Percentiles rank a stretch among this genome's conserved stretches.
phyloP scores from a whole-genome alignment of 2,797 vertebrate species.

The Protonibea diacanthus region DNA sequence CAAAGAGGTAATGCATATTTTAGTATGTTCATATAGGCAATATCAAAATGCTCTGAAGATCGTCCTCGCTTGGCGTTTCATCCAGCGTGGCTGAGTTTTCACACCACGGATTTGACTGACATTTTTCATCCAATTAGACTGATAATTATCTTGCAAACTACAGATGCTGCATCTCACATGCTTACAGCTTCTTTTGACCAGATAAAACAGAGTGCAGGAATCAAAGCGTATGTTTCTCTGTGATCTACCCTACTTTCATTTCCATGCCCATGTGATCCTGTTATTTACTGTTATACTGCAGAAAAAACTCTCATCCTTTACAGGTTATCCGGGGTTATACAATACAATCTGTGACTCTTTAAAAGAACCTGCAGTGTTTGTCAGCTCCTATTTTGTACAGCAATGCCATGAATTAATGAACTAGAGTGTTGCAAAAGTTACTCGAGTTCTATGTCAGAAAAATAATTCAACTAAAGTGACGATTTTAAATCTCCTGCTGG shows the following conservation, averaged over 20 bases:
- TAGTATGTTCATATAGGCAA: constrained; percentile 10
- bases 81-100: constrained; percentile 23
- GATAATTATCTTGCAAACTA: constrained; percentile 45
- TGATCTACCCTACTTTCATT: constrained; percentile 17
- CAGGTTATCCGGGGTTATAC: not conserved
- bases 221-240: constrained; percentile 18
- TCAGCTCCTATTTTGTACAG: not conserved
- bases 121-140: constrained; percentile 46
- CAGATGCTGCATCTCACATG: constrained; percentile 31
- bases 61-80: constrained; percentile 15
- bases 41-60: constrained; percentile 2
- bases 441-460: not conserved
- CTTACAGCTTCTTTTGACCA: constrained; percentile 26
- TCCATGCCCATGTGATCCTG: not conserved
- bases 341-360: constrained; percentile 1
- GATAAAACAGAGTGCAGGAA: constrained; percentile 17
- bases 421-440: not conserved
- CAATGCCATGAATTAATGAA: not conserved
- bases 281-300: not conserved
- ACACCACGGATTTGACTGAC: constrained; percentile 50
- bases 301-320: not conserved
- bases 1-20: constrained; percentile 15
- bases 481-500: not conserved
- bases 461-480: not conserved
- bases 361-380: not conserved